These are phyloP conservation scores for Thamnaconus septentrionalis DNA, from an alignment of 2,113 vertebrate species.

Conservation along the genomic window DNA sequence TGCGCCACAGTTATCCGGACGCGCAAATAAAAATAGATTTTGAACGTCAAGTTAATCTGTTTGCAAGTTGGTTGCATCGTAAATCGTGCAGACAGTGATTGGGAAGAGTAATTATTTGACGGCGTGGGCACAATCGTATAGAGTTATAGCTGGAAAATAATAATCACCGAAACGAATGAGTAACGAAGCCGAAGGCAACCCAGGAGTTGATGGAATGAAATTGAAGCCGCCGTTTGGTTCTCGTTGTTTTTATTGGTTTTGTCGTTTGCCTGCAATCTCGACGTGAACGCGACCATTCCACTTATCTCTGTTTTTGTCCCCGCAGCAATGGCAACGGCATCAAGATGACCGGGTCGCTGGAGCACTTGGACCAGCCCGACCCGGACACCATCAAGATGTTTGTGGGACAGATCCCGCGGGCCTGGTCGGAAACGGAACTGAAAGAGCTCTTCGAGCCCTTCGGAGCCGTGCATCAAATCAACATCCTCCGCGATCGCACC, in stretches of 20 bases:
- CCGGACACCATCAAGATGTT: conserved; percentile 99
- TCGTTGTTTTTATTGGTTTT: background rate
- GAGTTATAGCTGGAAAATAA: too few relatives aligned
- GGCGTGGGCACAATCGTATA: too few relatives aligned
- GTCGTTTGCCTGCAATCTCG: too few relatives aligned
- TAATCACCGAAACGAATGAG: too few relatives aligned
- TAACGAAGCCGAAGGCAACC: too few relatives aligned
- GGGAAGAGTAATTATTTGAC: too few relatives aligned
- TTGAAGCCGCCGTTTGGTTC: background rate
- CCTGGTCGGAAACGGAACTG: conserved; percentile 96
- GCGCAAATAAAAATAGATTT: too few relatives aligned
- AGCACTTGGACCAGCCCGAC: conserved; percentile 96
- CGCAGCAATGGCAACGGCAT: conserved; percentile 94
- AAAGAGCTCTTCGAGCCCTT: conserved; percentile 99
- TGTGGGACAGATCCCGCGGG: conserved; percentile 94
- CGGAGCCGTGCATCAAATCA: conserved; percentile 96
- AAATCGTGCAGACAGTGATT: too few relatives aligned
- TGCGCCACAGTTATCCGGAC: too few relatives aligned
- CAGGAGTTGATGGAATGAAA: too few relatives aligned
- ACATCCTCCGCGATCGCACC: conserved; percentile 95
- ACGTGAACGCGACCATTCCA: background rate
- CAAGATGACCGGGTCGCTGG: conserved; percentile 97
- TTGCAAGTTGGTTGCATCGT: too few relatives aligned
- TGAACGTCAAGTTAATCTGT: too few relatives aligned
- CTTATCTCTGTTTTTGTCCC: background rate